A percentile compares a stretch with the other conserved stretches of the same genome.
These are phyloP conservation scores for Tetranychus truncatus DNA, from an alignment of 2,888 invertebrate genomes.

Conservation along the genomic window DNA sequence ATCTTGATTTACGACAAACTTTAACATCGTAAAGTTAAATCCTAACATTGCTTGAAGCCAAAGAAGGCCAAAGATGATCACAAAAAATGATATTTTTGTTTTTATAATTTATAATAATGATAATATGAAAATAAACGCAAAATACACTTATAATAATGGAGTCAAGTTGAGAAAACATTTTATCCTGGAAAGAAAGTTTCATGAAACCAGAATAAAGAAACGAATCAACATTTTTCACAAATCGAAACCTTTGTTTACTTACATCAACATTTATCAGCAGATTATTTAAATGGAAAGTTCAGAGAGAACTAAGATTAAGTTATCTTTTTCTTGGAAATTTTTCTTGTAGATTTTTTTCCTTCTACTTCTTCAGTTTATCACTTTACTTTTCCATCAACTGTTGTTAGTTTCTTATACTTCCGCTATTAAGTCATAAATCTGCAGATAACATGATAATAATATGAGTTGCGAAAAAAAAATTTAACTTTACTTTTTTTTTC, in stretches of 20 bases:
- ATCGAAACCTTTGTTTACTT: background rate
- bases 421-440: constrained; percentile 1
- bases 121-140: background rate
- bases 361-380: background rate
- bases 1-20: background rate
- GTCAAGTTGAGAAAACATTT: background rate
- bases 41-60: too few species aligned
- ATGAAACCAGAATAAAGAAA: background rate
- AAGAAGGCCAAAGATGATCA: too few species aligned
- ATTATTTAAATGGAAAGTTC: background rate
- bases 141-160: background rate
- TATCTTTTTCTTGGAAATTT: background rate
- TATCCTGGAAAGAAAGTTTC: background rate
- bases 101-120: too few species aligned
- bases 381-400: background rate
- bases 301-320: background rate
- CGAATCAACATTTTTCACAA: background rate
- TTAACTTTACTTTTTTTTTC: too few species aligned
- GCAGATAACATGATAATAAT: background rate
- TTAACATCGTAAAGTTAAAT: too few species aligned
- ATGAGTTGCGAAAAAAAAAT: too few species aligned
- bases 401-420: background rate
- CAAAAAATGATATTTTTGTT: too few species aligned
- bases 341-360: background rate
- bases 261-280: background rate